Conservation (phyloP, 2,797 vertebrate genomes). For the Fistularia tabacaria region DNA sequence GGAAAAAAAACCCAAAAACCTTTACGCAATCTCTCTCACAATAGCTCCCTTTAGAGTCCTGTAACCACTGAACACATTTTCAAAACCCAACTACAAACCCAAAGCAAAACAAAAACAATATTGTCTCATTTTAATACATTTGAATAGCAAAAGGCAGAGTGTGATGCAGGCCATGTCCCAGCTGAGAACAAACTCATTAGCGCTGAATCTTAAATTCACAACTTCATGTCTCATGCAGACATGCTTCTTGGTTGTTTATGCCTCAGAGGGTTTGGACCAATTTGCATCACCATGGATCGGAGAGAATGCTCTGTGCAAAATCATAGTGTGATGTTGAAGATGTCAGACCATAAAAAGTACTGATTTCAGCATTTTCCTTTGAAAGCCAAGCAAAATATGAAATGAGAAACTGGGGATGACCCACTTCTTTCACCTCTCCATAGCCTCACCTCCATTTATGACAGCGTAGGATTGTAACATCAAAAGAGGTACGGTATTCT, state of each 20-base stretch:
- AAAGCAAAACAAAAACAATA: conserved; percentile 12
- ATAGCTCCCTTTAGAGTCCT: no score
- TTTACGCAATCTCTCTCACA: no score
- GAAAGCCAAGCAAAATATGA: conserved; percentile 3
- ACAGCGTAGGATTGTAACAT: conserved; percentile 18
- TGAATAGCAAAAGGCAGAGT: conserved; percentile 42
- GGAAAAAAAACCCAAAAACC: no score
- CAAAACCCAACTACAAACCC: conserved; percentile 24
- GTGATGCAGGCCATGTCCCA: conserved; percentile 5
- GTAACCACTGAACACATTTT: no score
- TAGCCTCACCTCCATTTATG: conserved; percentile 3
- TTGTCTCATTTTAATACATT: conserved; percentile 36
- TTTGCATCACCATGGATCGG: conserved; percentile 8
- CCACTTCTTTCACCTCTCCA: conserved; percentile 31
- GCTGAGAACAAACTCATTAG: conserved; percentile 25
- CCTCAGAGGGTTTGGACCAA: conserved; percentile 1
- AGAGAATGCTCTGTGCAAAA: conserved; percentile 12
- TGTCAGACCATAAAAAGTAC: conserved; percentile 1
- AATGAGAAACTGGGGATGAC: conserved; percentile 21
- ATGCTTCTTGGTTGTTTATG: not conserved
- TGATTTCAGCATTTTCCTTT: conserved; percentile 13
- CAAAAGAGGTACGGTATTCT: conserved; percentile 21
- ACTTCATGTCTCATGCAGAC: conserved; percentile 6
- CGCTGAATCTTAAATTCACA: conserved; percentile 1
- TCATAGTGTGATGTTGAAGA: not conserved